Conservation (phyloP, 2,113 vertebrate species). For the Zingel zingel region DNA sequence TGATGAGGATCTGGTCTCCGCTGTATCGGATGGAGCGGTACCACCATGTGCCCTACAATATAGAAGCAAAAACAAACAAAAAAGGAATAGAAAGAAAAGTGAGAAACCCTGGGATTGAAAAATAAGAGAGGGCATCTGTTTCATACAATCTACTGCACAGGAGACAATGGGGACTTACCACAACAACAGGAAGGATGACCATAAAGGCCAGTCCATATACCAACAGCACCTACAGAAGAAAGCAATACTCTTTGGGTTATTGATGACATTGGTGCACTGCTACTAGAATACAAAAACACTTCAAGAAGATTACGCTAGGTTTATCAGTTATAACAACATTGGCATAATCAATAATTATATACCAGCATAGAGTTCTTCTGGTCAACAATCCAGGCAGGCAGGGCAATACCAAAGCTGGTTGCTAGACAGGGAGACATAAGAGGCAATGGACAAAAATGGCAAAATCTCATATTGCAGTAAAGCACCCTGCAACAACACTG, state of each 20-base stretch:
- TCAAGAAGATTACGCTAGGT: background rate
- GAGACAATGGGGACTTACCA: constrained; percentile 85
- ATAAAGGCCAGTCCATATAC: constrained; percentile 99
- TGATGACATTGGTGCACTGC: background rate
- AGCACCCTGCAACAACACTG: background rate
- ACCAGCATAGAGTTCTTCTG: constrained; percentile 99
- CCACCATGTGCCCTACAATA: constrained; percentile 97
- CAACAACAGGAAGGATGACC: constrained; percentile 98
- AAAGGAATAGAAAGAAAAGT: background rate
- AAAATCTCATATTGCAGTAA: background rate
- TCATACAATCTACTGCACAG: background rate
- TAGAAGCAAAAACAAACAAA: fast-evolving
- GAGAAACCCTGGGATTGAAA: background rate
- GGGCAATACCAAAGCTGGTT: constrained; percentile 96
- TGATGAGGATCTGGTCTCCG: constrained; percentile 98
- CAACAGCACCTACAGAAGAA: constrained; percentile 90
- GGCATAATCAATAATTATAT: constrained; percentile 40
- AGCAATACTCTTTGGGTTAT: background rate
- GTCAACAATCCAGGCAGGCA: constrained; percentile 99
- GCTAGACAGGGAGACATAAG: constrained; percentile 76
- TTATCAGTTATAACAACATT: background rate
- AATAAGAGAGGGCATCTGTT: too few relatives aligned
- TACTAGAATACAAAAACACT: background rate
- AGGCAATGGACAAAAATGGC: background rate
- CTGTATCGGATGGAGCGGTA: constrained; percentile 98